phyloP scores from a whole-genome alignment of 2,113 vertebrate genomes.

The Rhea pennata region DNA sequence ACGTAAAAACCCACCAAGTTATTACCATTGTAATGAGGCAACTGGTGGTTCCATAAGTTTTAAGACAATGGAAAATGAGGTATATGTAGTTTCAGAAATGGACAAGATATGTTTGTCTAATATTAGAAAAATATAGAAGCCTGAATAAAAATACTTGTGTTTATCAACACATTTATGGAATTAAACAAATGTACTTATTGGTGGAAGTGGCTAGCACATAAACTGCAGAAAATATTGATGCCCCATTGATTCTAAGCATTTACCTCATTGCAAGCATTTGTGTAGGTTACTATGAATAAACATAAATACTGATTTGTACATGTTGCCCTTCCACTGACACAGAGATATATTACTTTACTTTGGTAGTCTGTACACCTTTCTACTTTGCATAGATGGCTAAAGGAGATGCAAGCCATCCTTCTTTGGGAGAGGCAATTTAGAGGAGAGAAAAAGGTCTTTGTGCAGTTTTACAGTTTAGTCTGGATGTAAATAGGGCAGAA shows the following conservation, averaged over 20 bases:
- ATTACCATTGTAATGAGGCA: not conserved
- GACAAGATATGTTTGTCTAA: not conserved
- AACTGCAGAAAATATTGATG: not conserved
- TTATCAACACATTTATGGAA: not conserved
- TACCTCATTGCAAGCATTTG: conserved; percentile 55
- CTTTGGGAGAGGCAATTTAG: conserved; percentile 50
- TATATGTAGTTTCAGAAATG: not conserved
- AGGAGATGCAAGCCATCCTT: conserved; percentile 54
- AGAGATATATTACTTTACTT: conserved; percentile 69
- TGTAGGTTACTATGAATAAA: conserved; percentile 71
- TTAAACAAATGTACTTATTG: not conserved
- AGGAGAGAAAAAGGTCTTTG: conserved; percentile 64
- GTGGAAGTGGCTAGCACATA: not conserved
- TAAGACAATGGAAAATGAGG: not conserved
- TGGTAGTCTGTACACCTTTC: conserved; percentile 62
- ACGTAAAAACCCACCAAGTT: not conserved
- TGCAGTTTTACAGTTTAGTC: not conserved
- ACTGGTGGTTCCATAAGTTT: not conserved
- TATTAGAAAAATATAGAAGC: not conserved
- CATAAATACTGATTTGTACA: conserved; percentile 62
- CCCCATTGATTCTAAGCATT: conserved; percentile 11
- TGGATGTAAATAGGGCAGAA: not conserved
- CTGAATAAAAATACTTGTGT: not conserved
- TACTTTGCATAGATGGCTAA: conserved; percentile 68
- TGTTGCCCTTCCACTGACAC: conserved; percentile 68